These are phyloP conservation scores for Plebejus argus DNA, from an alignment of 2,888 invertebrate genomes.

Conservation along the genomic window DNA sequence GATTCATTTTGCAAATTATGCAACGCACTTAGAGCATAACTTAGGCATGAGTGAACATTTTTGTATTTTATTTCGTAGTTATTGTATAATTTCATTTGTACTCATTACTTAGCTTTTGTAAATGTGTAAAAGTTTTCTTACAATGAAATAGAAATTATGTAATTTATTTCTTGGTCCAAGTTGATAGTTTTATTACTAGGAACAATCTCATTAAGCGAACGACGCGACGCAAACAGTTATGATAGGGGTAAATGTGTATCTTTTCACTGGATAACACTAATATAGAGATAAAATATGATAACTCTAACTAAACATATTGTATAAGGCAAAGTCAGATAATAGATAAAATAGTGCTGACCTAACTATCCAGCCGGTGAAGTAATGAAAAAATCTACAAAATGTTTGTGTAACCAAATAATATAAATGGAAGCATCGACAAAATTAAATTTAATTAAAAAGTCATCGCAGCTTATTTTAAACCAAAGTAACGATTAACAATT, in stretches of 20 bases:
- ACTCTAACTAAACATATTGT: neutral
- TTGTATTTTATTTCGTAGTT: neutral
- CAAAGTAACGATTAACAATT: neutral
- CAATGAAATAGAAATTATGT: neutral
- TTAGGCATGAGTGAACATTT: neutral
- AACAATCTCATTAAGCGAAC: conserved; percentile 2
- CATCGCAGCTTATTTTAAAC: neutral
- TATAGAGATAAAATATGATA: neutral
- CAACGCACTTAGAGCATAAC: neutral
- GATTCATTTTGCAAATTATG: neutral
- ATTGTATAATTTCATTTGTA: neutral
- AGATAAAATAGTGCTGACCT: neutral
- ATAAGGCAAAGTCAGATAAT: neutral
- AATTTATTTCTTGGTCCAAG: neutral
- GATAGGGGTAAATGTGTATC: neutral
- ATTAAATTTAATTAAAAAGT: neutral
- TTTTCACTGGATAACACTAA: neutral
- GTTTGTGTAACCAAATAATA: neutral
- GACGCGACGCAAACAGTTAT: conserved; percentile 20
- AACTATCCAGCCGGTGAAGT: neutral
- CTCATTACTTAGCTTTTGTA: neutral
- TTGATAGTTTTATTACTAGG: neutral
- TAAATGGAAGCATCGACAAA: neutral
- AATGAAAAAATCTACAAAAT: neutral
- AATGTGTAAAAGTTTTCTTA: neutral